Percentiles rank a stretch among this genome's conserved stretches.
These are phyloP conservation scores for Cinclus mexicanus DNA, from an alignment of 2,113 vertebrate species.

Conservation along the genomic window DNA sequence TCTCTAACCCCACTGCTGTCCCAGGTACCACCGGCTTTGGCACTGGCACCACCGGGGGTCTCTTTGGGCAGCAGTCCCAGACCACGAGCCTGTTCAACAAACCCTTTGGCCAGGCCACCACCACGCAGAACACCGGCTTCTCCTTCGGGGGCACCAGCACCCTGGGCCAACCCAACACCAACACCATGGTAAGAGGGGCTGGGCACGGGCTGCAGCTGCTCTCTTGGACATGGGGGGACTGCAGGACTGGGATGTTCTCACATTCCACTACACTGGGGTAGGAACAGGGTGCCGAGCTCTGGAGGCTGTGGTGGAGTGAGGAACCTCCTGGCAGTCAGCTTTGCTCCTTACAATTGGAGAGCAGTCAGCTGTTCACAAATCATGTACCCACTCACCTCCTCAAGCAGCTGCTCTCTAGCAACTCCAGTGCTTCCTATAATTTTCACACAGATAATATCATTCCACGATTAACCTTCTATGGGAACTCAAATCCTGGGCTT, in stretches of 20 bases:
- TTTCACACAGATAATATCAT: background rate
- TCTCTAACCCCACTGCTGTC: background rate
- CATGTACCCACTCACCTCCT: background rate
- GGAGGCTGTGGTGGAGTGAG: fast-evolving
- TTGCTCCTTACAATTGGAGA: background rate
- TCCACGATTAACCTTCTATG: background rate
- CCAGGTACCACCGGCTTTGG: constrained; percentile 84
- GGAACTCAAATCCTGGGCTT: background rate
- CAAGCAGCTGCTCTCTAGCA: background rate
- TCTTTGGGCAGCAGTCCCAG: constrained; percentile 82
- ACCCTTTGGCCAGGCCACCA: constrained; percentile 87
- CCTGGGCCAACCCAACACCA: constrained; percentile 87
- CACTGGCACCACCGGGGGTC: constrained; percentile 74
- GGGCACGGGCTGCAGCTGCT: no score
- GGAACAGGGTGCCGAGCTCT: fast-evolving
- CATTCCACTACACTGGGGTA: fast-evolving
- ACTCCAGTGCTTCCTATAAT: fast-evolving
- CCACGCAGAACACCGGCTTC: constrained; percentile 86
- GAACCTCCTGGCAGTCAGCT: background rate
- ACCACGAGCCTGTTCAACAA: constrained; percentile 86
- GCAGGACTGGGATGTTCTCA: fast-evolving
- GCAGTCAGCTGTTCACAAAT: background rate
- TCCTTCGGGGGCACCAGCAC: constrained; percentile 88
- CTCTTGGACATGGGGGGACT: no score
- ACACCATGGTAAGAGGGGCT: constrained; percentile 81